Conservation (phyloP, 2,888 invertebrate species). For the Macrophya annulata region DNA sequence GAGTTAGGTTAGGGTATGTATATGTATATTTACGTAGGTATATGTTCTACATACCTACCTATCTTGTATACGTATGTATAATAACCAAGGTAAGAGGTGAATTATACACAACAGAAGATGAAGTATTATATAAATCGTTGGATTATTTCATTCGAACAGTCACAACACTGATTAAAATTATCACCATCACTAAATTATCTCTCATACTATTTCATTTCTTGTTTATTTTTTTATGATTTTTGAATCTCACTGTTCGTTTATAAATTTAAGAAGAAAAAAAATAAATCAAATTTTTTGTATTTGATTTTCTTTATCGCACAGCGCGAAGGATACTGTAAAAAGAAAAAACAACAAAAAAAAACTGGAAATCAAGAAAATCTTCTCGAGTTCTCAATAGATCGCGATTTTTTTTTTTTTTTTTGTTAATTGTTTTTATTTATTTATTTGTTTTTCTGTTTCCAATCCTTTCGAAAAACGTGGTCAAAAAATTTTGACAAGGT, state of each 20-base stretch:
- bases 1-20: background rate
- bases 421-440: too few relatives aligned
- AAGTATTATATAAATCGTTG: background rate
- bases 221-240: background rate
- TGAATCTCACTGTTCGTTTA: background rate
- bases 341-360: too few relatives aligned
- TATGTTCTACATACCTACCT: background rate
- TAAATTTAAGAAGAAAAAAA: too few relatives aligned
- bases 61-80: background rate
- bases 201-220: background rate
- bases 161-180: constrained; percentile 1
- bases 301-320: too few relatives aligned
- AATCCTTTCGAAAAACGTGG: background rate
- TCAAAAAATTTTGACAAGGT: background rate
- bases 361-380: too few relatives aligned
- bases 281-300: too few relatives aligned
- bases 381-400: background rate
- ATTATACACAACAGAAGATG: background rate
- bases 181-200: background rate
- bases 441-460: too few relatives aligned
- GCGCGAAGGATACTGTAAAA: too few relatives aligned
- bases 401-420: background rate
- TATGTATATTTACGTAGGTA: too few relatives aligned
- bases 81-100: background rate
- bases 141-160: background rate